phyloP scores from a whole-genome alignment of 2,888 invertebrate genomes.

The Hydroisotoma schaefferi region DNA sequence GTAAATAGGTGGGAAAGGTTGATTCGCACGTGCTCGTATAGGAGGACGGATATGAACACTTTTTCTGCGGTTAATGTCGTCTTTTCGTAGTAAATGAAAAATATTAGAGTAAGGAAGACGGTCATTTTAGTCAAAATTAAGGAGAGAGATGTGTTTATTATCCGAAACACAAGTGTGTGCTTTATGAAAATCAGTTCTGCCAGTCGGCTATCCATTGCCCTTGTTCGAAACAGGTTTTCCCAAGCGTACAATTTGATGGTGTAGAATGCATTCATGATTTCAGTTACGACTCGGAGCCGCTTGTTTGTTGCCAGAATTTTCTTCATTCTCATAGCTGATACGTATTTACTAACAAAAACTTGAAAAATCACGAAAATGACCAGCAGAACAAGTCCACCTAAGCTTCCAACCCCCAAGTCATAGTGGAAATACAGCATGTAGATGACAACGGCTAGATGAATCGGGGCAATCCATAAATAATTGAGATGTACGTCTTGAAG shows the following conservation, averaged over 20 bases:
- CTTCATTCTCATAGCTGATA: constrained; percentile 8
- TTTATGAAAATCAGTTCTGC: constrained; percentile 19
- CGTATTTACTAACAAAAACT: constrained; percentile 17
- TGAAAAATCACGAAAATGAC: constrained; percentile 15
- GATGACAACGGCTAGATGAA: constrained; percentile 20
- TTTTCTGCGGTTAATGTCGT: background rate
- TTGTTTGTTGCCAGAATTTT: constrained; percentile 20
- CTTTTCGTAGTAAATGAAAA: constrained; percentile 5
- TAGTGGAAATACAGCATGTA: constrained; percentile 22
- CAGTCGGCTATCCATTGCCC: constrained; percentile 18
- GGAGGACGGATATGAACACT: constrained; percentile 24
- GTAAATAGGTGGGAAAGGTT: constrained; percentile 22
- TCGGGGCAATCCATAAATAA: constrained; percentile 26
- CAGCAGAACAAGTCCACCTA: constrained; percentile 23
- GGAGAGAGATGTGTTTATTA: constrained; percentile 20
- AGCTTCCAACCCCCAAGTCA: constrained; percentile 11
- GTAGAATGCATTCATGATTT: constrained; percentile 25
- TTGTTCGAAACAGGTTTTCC: constrained; percentile 22
- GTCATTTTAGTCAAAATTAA: constrained; percentile 26
- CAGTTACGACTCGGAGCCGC: constrained; percentile 20
- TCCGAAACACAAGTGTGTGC: constrained; percentile 19
- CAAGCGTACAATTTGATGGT: constrained; percentile 34
- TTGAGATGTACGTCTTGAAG: constrained; percentile 23
- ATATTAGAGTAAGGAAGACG: constrained; percentile 24
- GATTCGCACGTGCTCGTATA: constrained; percentile 29